Evolutionary conservation across 2,888 invertebrate genomes (phyloP).

Genomic region (Drosophila nr. fundita): DNA sequence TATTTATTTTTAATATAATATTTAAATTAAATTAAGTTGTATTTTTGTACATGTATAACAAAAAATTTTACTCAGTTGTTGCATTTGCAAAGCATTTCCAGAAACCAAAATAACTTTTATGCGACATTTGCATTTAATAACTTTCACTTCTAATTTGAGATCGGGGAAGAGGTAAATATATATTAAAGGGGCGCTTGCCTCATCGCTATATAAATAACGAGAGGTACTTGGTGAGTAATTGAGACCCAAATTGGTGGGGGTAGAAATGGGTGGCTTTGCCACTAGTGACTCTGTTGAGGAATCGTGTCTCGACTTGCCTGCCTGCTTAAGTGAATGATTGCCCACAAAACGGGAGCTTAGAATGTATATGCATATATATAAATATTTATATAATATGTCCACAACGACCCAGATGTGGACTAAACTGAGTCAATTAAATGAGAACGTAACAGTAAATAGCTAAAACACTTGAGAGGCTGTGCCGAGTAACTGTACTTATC

Average conservation of each 20-base stretch:
- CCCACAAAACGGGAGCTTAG: conserved; percentile 51
- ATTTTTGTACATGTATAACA: neutral
- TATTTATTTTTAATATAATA: neutral
- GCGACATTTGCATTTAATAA: neutral
- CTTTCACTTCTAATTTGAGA: neutral
- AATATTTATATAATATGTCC: neutral
- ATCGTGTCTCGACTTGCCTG: neutral
- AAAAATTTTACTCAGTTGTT: no score
- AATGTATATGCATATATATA: conserved; percentile 57
- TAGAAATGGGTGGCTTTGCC: conserved; percentile 35
- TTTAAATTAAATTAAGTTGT: neutral
- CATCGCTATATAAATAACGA: conserved; percentile 32
- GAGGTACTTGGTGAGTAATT: conserved; percentile 27
- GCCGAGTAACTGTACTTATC: neutral
- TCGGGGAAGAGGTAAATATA: neutral
- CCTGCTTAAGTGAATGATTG: conserved; percentile 76
- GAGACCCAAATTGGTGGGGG: conserved; percentile 41
- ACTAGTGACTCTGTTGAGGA: conserved; percentile 18
- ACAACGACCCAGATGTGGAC: conserved; percentile 32
- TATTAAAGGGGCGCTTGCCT: neutral
- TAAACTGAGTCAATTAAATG: conserved; percentile 46
- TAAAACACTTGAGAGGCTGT: conserved; percentile 5
- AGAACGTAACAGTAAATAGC: conserved; percentile 3
- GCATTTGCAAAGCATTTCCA: neutral
- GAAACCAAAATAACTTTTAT: neutral